Evolutionary conservation across 2,888 invertebrate species (phyloP).

Genomic region (Calliphora vomitoria): DNA sequence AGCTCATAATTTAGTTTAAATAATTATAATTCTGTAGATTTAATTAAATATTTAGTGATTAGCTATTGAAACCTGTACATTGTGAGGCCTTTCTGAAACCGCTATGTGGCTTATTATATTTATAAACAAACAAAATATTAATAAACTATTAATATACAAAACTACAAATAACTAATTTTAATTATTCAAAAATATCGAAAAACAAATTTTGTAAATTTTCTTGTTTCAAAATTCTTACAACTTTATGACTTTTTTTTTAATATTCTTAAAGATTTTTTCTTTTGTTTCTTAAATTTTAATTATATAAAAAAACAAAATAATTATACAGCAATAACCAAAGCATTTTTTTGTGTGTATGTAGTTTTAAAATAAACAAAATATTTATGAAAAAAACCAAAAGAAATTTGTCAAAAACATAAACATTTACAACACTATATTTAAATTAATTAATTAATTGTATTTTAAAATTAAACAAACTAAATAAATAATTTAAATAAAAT

Average conservation of each 20-base stretch:
- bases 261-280: conserved; percentile 12
- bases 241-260: conserved; percentile 26
- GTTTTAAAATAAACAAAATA: conserved; percentile 64
- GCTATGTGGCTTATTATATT: conserved; percentile 82
- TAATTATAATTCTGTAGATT: conserved; percentile 44
- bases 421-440: conserved; percentile 60
- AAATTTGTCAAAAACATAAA: conserved; percentile 65
- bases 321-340: conserved; percentile 85
- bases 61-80: conserved; percentile 54
- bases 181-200: conserved; percentile 35
- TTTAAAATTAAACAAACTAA: conserved; percentile 66
- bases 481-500: conserved; percentile 64
- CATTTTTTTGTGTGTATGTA: conserved; percentile 79
- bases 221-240: conserved; percentile 54
- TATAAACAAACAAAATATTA: conserved; percentile 26
- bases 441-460: conserved; percentile 59
- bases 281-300: conserved; percentile 61
- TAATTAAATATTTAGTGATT: conserved; percentile 46
- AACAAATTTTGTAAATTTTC: conserved; percentile 37
- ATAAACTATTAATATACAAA: conserved; percentile 70
- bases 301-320: conserved; percentile 73
- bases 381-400: conserved; percentile 54
- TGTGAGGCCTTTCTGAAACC: conserved; percentile 82
- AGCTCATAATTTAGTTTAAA: conserved; percentile 66
- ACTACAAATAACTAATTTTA: conserved; percentile 59